Evolutionary conservation across 2,113 vertebrate species (phyloP).

Genomic region (Reinhardtius hippoglossoides): DNA sequence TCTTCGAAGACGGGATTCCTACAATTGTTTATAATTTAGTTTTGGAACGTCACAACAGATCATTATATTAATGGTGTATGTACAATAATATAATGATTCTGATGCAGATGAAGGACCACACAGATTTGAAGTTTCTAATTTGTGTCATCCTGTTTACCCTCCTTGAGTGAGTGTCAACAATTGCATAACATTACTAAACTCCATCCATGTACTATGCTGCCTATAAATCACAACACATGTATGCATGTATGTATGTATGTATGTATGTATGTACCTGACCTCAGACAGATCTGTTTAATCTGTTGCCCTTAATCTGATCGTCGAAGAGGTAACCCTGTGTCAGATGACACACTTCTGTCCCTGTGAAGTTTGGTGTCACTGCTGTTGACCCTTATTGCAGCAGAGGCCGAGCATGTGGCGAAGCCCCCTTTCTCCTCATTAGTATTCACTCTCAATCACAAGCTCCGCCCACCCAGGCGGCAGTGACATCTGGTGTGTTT

Average conservation of each 20-base stretch:
- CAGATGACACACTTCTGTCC: conserved; percentile 64
- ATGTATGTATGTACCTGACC: conserved; percentile 44
- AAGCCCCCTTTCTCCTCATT: conserved; percentile 59
- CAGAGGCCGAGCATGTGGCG: conserved; percentile 59
- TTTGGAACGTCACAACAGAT: too few species aligned
- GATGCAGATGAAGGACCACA: neutral
- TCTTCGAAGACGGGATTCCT: too few species aligned
- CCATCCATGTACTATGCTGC: neutral
- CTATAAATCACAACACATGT: neutral
- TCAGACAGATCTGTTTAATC: conserved; percentile 62
- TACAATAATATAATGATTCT: neutral
- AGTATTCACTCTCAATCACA: conserved; percentile 51
- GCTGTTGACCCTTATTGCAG: conserved; percentile 31
- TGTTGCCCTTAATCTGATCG: conserved; percentile 69
- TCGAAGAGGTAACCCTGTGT: conserved; percentile 21
- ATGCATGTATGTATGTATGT: neutral
- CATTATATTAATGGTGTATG: neutral
- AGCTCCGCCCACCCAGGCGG: conserved; percentile 49
- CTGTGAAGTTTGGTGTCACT: conserved; percentile 59
- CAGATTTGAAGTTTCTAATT: neutral
- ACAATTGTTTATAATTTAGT: too few species aligned
- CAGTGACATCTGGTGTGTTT: conserved; percentile 69
- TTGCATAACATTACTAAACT: neutral
- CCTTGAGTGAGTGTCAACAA: neutral
- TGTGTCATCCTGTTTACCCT: neutral